Evolutionary conservation across 2,888 invertebrate genomes (phyloP).

Genomic region (Camponotus fellah): DNA sequence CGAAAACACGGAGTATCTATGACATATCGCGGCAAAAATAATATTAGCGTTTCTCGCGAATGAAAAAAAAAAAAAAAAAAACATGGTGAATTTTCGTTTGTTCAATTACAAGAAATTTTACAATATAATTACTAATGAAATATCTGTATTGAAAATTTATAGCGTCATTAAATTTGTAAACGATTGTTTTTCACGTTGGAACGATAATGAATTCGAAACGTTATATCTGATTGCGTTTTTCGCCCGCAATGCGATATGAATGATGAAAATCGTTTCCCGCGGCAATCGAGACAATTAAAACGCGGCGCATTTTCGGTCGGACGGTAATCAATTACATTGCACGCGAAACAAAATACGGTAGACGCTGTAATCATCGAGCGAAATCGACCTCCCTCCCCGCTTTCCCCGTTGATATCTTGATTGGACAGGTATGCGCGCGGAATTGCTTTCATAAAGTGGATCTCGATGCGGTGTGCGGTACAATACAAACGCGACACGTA

Average conservation of each 20-base stretch:
- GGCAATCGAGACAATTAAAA: slow-evolving; percentile 51
- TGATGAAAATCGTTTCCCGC: slow-evolving; percentile 43
- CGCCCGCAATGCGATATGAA: slow-evolving; percentile 20
- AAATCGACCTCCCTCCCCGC: slow-evolving; percentile 37
- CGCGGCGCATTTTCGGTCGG: slow-evolving; percentile 28
- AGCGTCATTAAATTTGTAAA: slow-evolving; percentile 27
- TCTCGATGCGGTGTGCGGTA: slow-evolving; percentile 11
- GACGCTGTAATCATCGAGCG: slow-evolving; percentile 42
- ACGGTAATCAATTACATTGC: slow-evolving; percentile 40
- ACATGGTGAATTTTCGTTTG: background rate
- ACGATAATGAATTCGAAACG: slow-evolving; percentile 32
- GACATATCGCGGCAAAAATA: slow-evolving; percentile 13
- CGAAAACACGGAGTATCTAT: background rate
- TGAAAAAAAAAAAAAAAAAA: background rate
- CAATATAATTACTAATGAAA: slow-evolving; percentile 11
- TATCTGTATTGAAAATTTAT: slow-evolving; percentile 13
- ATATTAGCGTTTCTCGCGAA: background rate
- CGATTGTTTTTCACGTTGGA: slow-evolving; percentile 15
- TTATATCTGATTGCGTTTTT: slow-evolving; percentile 18
- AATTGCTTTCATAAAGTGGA: slow-evolving; percentile 58
- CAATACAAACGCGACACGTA: slow-evolving; percentile 21
- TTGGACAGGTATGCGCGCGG: slow-evolving; percentile 58
- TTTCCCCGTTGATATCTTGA: slow-evolving; percentile 48
- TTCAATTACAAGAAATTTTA: background rate
- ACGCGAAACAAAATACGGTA: slow-evolving; percentile 38